Evolutionary conservation across 2,797 vertebrate genomes (phyloP), one percentile per base, ranked within the genome.

Genomic region (Thalassophryne amazonica): DNA sequence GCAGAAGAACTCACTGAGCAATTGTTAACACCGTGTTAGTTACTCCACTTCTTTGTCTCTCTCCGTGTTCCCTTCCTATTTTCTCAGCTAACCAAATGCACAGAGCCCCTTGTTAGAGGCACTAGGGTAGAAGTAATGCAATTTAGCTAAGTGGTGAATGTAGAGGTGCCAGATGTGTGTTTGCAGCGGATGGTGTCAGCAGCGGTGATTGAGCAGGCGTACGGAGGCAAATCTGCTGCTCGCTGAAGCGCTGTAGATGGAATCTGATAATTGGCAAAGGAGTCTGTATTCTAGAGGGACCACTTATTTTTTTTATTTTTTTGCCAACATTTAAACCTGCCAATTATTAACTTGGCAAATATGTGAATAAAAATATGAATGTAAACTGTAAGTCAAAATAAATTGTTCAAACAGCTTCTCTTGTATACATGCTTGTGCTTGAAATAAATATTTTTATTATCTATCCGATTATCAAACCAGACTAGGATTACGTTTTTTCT

Each of bases 121-220:
- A 38, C 73, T 48, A 69, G 71, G 92, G 91, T 93, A 91, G 92
- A 89, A 91, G 88, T 86, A 89, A 85, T 90, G 84, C 60, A 66
- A 87, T 91, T 91, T 92, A 81, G 86, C 85, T 90, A 86, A 87
- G 85, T 83, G 84, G 78, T 81, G 89, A 90, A 83, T 88, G 88
- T 74, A 86, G 88, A 81, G 78, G 67, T 78, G 76, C 73, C 84
- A 81, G 81, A 81, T 87, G 80, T 40, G 81, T 40, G 52, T 60
- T 70, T 62, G 65, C 65, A 30, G 65, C 31, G 73, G 74, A 71
- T 64, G 65, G 48, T 35, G 67, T 24, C 37, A 20, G 56, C 63
- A 6, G 69, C 2, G 9, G 49, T 30, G 70, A 69, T 48, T 69
- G 27, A 59, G 54, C 63, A 16, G 48, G 19, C 45, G 19, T 16